Evolutionary conservation across 2,888 invertebrate genomes (phyloP).

Genomic region (Brachyopa scutellaris): DNA sequence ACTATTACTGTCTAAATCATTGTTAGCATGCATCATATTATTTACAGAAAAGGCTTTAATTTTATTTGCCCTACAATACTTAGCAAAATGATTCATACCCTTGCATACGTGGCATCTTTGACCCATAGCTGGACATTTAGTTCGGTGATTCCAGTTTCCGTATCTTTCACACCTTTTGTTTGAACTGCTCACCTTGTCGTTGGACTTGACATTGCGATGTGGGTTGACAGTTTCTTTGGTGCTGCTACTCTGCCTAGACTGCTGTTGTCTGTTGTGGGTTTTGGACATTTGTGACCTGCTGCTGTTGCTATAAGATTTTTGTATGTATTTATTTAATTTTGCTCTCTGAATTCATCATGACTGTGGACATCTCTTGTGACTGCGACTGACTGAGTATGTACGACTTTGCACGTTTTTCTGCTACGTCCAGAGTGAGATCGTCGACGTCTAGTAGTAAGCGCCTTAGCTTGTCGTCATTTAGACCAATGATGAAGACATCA

Average conservation of each 20-base stretch:
- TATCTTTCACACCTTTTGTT: constrained; percentile 17
- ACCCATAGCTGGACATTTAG: constrained; percentile 8
- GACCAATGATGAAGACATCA: constrained; percentile 20
- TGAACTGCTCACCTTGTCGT: background rate
- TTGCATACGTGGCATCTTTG: constrained; percentile 6
- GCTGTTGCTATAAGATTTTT: background rate
- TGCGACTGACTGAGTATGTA: background rate
- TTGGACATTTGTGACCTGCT: background rate
- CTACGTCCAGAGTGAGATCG: background rate
- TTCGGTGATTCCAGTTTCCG: constrained; percentile 13
- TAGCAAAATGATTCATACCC: constrained; percentile 5
- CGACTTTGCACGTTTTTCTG: constrained; percentile 17
- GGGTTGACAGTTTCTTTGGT: no score
- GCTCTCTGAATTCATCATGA: background rate
- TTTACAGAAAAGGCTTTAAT: background rate
- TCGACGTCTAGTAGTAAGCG: background rate
- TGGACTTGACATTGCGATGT: no score
- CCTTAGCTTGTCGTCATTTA: constrained; percentile 8
- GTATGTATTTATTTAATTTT: background rate
- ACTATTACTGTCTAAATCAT: background rate
- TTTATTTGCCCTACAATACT: constrained; percentile 5
- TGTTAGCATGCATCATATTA: background rate
- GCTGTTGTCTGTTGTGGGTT: background rate
- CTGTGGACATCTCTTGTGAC: constrained; percentile 6
- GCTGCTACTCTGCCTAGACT: background rate